Base-by-base conservation (phyloP, 2,888 invertebrate genomes). In the Epistrophe eligans region DNA sequence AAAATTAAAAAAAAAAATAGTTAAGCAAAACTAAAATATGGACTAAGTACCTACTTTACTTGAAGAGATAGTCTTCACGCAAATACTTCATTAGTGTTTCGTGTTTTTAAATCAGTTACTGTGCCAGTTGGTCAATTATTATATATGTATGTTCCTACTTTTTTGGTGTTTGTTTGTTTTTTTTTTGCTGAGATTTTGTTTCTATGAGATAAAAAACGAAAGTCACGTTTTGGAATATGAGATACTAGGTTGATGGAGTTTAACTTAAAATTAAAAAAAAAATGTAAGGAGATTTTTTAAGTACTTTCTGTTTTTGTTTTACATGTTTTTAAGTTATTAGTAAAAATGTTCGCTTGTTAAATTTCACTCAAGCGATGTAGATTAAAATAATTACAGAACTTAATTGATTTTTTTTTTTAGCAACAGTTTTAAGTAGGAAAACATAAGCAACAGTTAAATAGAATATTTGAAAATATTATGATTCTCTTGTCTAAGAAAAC, bases 1-100 rank as follows among this genome's bases (percentile, higher is more conserved):
- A n/a, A 58, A 11, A 13, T 19, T 13, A 28, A n/a, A 17, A 60
- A 11, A 15, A 40, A 19, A 64, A 64, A 43, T 43, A 10, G 45
- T 32, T 4, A 45, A 10, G 62, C n/a, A 28, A 64, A 45, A n/a
- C 6, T 13, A 45, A 24, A 71, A 62, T 40, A 28, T 52, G 15
- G 40, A 32, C 62, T 52, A 70, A 60, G 70, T 77, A 70, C 9
- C 0, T 35, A 1, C 6, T 2, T n/a, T 2, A 62, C 9, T 8
- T 45, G 2, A 40, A 17, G 35, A 17, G 32, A 64, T 55, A 55
- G 35, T 24, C 50, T 81, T 28, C 81, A 81, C 81, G 81, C 81
- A 76, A 81, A 81, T 60, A 71, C 62, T 76, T 57, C 76, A 76
- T 76, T 81, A 81, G 32, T 19, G 17, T n/a, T n/a, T n/a, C n/a